A percentile compares a stretch with the other conserved stretches of the same genome.
Evolutionary conservation across 2,797 vertebrate genomes (phyloP).

Genomic region (Odontamblyopus rebecca): DNA sequence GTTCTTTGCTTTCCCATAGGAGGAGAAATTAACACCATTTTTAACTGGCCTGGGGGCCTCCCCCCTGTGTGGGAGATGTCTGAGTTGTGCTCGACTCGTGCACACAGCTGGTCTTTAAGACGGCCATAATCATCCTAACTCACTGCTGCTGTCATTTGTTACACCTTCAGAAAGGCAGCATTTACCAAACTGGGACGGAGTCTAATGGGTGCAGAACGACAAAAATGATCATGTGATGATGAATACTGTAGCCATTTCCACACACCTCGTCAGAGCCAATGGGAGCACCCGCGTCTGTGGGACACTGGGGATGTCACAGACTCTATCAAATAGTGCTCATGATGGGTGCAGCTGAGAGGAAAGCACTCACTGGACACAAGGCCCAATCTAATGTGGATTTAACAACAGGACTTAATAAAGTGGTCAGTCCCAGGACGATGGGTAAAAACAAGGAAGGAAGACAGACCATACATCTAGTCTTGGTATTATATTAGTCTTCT

Average conservation of each 20-base stretch:
- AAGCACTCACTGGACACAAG: conserved; percentile 44
- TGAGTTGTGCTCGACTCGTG: conserved; percentile 66
- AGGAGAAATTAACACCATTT: conserved; percentile 87
- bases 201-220: conserved; percentile 45
- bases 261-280: conserved; percentile 39
- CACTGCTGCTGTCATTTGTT: conserved; percentile 61
- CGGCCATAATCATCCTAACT: conserved; percentile 64
- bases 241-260: conserved; percentile 55
- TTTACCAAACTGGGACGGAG: conserved; percentile 65
- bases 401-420: conserved; percentile 72
- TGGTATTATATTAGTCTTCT: conserved; percentile 33
- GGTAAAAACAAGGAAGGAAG: conserved; percentile 31
- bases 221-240: conserved; percentile 54
- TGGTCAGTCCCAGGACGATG: conserved; percentile 46
- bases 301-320: conserved; percentile 62
- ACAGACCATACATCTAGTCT: conserved; percentile 27
- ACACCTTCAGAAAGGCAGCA: conserved; percentile 55
- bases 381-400: conserved; percentile 75
- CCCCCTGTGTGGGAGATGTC: conserved; percentile 76
- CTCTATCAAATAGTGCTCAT: conserved; percentile 68
- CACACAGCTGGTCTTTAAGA: conserved; percentile 51
- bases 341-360: conserved; percentile 43
- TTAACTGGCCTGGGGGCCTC: conserved; percentile 83
- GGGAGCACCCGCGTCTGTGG: conserved; percentile 53
- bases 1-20: conserved; percentile 84